A percentile compares a stretch with the other conserved stretches of the same genome.
Conservation (phyloP, 2,113 vertebrate genomes). For the Lepidothrix coronata region DNA sequence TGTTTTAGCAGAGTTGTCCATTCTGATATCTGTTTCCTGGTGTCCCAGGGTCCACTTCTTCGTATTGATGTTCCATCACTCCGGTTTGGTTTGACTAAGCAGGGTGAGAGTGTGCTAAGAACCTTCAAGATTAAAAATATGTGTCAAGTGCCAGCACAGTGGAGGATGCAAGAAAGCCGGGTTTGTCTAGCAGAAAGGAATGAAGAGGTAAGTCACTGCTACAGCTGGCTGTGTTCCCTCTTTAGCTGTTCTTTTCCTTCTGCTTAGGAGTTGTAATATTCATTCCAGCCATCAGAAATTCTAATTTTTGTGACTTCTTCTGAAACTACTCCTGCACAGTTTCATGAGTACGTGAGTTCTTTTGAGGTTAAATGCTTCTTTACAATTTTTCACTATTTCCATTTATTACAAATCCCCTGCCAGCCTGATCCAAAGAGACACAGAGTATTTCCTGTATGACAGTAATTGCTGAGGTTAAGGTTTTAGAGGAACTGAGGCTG, state of each 20-base stretch:
- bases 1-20: not conserved
- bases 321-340: not conserved
- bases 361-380: not conserved
- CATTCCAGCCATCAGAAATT: not conserved
- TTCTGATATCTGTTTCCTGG: not conserved
- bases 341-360: not conserved
- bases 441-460: not conserved
- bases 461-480: not conserved
- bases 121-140: slow-evolving; percentile 79
- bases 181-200: slow-evolving; percentile 61
- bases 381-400: not conserved
- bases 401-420: not conserved
- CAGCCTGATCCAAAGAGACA: not conserved
- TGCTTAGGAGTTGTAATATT: not conserved
- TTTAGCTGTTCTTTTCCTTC: not conserved
- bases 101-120: slow-evolving; percentile 65
- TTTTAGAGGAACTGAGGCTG: not conserved
- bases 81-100: slow-evolving; percentile 81
- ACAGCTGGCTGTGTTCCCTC: not conserved
- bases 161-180: slow-evolving; percentile 79
- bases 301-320: not conserved
- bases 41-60: slow-evolving; percentile 84
- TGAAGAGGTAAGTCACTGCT: slow-evolving; percentile 47
- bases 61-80: slow-evolving; percentile 77
- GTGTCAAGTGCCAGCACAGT: slow-evolving; percentile 81